Percentiles rank a stretch among this genome's conserved stretches.
Evolutionary conservation across 2,797 vertebrate species (phyloP).

Genomic region (Distichodus sexfasciatus): DNA sequence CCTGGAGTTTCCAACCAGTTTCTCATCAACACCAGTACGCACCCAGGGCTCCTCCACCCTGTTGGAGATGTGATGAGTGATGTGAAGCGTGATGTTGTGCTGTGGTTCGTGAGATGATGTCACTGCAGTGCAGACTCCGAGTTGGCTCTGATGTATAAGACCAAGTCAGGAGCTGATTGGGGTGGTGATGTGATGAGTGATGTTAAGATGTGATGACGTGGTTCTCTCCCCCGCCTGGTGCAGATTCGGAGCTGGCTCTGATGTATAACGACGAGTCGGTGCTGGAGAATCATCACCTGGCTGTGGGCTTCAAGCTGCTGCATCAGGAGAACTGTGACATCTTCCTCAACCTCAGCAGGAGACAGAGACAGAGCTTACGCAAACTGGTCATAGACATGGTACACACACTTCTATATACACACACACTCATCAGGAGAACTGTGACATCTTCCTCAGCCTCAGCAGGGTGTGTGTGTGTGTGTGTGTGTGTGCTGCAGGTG

Average conservation of each 20-base stretch:
- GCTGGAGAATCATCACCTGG: slow-evolving; percentile 82
- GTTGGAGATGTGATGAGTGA: no score
- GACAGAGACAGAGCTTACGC: slow-evolving; percentile 80
- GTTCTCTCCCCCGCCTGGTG: background rate
- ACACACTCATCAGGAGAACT: background rate
- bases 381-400: slow-evolving; percentile 87
- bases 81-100: no score
- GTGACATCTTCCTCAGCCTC: no score
- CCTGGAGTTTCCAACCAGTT: slow-evolving; percentile 89
- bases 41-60: no score
- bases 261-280: slow-evolving; percentile 86
- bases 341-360: slow-evolving; percentile 83
- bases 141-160: no score
- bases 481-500: background rate
- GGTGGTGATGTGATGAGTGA: no score
- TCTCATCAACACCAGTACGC: slow-evolving; percentile 87
- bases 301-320: slow-evolving; percentile 81
- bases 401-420: background rate
- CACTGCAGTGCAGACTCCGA: no score
- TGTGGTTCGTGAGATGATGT: no score
- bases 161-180: no score
- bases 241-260: slow-evolving; percentile 62
- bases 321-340: slow-evolving; percentile 84
- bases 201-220: no score
- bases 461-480: background rate